These are phyloP conservation scores for Drosophila ochracea DNA, from an alignment of 2,888 invertebrate genomes.

Conservation along the genomic window DNA sequence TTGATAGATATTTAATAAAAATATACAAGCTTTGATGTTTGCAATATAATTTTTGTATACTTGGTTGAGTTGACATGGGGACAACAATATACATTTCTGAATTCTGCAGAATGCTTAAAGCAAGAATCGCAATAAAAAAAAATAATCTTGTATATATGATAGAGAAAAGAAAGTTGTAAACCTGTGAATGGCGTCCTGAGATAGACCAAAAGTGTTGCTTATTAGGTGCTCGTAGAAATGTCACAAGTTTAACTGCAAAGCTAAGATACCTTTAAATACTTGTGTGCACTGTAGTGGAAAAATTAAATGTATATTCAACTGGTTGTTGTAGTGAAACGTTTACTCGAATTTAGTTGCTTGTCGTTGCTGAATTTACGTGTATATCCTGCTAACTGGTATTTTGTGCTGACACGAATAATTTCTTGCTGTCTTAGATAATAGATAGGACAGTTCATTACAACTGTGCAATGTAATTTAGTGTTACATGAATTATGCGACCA, in stretches of 20 bases:
- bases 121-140: background rate
- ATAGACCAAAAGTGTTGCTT: background rate
- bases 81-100: background rate
- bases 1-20: background rate
- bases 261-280: background rate
- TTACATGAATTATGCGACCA: constrained; percentile 37
- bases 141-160: background rate
- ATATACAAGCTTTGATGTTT: background rate
- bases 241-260: background rate
- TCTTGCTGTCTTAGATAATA: constrained; percentile 27
- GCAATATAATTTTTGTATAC: background rate
- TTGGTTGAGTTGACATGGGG: too few relatives aligned
- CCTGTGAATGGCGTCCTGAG: background rate
- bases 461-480: constrained; percentile 46
- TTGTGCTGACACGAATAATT: constrained; percentile 53
- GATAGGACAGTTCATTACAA: constrained; percentile 59
- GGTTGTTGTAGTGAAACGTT: constrained; percentile 55
- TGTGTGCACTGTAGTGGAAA: constrained; percentile 7
- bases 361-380: constrained; percentile 41
- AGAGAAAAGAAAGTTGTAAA: background rate
- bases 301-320: constrained; percentile 65
- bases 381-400: constrained; percentile 48
- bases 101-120: background rate
- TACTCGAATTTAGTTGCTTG: constrained; percentile 16
- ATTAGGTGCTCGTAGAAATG: background rate